These are phyloP conservation scores for Alligator mississippiensis DNA, from an alignment of 2,113 vertebrate species.

Conservation along the genomic window DNA sequence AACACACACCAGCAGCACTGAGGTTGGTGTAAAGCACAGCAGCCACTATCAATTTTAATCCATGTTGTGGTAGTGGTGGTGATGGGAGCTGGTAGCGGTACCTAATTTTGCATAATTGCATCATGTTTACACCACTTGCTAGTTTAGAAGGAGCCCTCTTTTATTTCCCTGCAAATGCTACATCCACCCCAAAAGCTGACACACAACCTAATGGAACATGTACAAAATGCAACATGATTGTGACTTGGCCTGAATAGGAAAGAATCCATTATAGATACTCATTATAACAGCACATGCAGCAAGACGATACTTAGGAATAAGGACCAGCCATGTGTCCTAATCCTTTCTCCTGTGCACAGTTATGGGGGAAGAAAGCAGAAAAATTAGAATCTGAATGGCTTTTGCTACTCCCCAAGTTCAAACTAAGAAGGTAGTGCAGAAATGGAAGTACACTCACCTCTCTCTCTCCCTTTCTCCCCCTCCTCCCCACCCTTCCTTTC, in stretches of 20 bases:
- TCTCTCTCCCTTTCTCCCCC: background rate
- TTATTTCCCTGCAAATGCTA: background rate
- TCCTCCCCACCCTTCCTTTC: background rate
- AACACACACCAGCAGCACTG: no score
- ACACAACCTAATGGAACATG: background rate
- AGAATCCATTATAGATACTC: fast-evolving
- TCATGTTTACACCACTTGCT: no score
- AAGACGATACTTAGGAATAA: background rate
- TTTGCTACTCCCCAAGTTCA: background rate
- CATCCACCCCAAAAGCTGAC: background rate
- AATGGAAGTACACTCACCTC: background rate
- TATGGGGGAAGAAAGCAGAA: background rate
- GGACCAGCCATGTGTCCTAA: background rate
- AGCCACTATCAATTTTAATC: no score
- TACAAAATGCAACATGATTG: background rate
- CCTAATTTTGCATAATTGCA: no score
- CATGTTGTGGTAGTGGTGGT: no score
- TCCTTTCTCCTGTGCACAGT: background rate
- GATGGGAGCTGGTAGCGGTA: no score
- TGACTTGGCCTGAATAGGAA: background rate
- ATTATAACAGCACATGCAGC: fast-evolving
- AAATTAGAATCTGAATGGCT: background rate
- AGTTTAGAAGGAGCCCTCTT: background rate
- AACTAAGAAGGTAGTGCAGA: background rate
- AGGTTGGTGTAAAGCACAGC: no score